Evolutionary conservation across 37 sponge, comb jelly and placozoan genomes (phyloP), one percentile per base, ranked within the genome.

Genomic region (Aplysina aerophoba): DNA sequence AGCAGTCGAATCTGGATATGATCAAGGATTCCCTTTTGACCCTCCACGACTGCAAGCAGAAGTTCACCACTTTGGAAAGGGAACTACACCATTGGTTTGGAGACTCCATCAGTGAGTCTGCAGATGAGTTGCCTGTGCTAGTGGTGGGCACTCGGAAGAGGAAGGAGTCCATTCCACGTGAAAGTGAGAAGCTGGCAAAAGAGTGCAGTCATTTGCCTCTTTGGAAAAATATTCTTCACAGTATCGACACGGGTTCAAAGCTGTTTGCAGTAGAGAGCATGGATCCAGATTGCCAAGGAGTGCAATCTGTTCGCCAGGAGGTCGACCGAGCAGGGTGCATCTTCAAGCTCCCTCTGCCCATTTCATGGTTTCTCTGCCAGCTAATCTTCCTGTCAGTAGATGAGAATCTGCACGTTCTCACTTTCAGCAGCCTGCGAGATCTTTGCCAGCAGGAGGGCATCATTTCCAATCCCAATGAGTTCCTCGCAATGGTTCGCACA

Each of bases 361-460:
- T n/a, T n/a, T n/a, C n/a, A n/a, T 65, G 66, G 66, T 65, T 65
- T 16, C 22, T 30, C 6, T 65, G 66, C 66, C 66, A 65, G 66
- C 22, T 65, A 16, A 16, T 65, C 19, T 65, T 65, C 66, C 27
- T 25, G 66, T 65, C 66, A 65, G 66, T 30, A 65, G 66, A 65
- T 65, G n/a, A n/a, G n/a, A 8, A 11, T 11, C 22, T 65, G 30
- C 27, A 12, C 6, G 66, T 16, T 30, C 22, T 65, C 11, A 25
- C 66, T 30, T 65, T 30, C 66, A 30, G 19, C 22, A 16, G 27
- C 27, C 66, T 65, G 22, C 66, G 27, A 65, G 66, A 11, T 11
- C 66, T 65, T 16, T 65, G 66, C 27, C 66, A 20, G 6, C 13
- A 65, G 22, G 66, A 30, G 22, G 66, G 66, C 27, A 12, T 65